Percentiles rank a stretch among this genome's conserved stretches.
phyloP scores from a whole-genome alignment of 2,797 vertebrate genomes.

The Etheostoma perlongum region DNA sequence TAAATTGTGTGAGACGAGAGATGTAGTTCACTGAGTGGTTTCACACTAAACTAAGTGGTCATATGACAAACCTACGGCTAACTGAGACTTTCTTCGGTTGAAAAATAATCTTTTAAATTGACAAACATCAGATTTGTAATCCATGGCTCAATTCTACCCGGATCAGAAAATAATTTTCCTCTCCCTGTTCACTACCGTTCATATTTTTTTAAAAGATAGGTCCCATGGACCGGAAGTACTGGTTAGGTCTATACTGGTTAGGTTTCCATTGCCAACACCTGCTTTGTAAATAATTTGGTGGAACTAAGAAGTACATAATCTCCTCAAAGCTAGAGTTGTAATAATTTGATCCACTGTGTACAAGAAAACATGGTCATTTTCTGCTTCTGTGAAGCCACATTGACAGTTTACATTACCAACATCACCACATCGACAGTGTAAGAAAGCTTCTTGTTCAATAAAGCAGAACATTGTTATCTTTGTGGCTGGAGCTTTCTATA shows the following conservation, averaged over 20 bases:
- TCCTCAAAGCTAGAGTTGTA: neutral
- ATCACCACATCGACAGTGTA: neutral
- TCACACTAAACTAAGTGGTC: too few species aligned
- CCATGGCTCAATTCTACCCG: too few species aligned
- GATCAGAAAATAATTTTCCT: too few species aligned
- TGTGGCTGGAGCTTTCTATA: neutral
- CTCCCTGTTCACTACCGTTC: too few species aligned
- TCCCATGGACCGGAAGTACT: too few species aligned
- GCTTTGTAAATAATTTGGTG: neutral
- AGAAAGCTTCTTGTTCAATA: neutral
- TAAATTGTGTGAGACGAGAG: too few species aligned
- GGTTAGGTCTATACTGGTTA: neutral
- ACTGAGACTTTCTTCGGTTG: too few species aligned
- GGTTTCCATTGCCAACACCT: conserved; percentile 1
- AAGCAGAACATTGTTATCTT: neutral
- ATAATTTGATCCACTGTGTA: neutral
- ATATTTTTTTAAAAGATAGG: too few species aligned
- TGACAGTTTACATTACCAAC: neutral
- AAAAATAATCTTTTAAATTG: too few species aligned
- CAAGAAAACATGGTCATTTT: neutral
- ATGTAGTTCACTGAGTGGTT: too few species aligned
- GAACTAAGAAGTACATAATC: neutral
- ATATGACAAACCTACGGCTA: too few species aligned
- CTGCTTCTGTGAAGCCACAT: neutral
- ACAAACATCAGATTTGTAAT: too few species aligned